Conservation (phyloP, 2,113 vertebrate species). For the Donacobius atricapilla region DNA sequence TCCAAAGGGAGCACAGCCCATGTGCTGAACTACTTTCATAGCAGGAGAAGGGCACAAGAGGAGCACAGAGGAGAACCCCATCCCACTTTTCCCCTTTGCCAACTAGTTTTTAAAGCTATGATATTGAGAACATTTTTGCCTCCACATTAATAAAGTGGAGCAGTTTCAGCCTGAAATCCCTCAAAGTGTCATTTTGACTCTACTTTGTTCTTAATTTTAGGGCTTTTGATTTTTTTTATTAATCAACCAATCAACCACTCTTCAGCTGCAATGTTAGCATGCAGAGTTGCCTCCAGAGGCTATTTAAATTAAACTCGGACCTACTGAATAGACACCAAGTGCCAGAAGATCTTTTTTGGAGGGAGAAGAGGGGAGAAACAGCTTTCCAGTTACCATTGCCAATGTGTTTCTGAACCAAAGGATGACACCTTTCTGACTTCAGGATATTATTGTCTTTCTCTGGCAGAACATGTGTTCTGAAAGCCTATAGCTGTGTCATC, state of each 20-base stretch:
- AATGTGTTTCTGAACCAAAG: conserved; percentile 6
- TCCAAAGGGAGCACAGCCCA: not conserved
- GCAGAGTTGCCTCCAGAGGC: not conserved
- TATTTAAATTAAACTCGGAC: conserved; percentile 15
- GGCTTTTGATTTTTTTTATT: not conserved
- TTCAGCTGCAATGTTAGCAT: not conserved
- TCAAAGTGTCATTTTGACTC: not conserved
- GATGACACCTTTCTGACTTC: conserved; percentile 3
- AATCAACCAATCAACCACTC: not conserved
- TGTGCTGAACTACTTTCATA: not conserved
- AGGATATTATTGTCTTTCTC: conserved; percentile 3
- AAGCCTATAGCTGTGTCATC: not conserved
- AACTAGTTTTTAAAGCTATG: not conserved
- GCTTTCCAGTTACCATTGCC: not conserved
- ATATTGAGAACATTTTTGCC: not conserved
- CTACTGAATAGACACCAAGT: not conserved
- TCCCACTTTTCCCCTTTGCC: not conserved
- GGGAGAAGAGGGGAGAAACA: not conserved
- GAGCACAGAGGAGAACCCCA: not conserved
- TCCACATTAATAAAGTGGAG: not conserved
- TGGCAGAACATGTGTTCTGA: conserved; percentile 25
- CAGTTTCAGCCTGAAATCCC: not conserved
- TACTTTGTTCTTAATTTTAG: not conserved
- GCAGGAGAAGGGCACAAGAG: not conserved
- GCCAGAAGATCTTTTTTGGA: not conserved